Base-by-base conservation (phyloP, 2,113 vertebrate genomes). In the Sardina pilchardus region DNA sequence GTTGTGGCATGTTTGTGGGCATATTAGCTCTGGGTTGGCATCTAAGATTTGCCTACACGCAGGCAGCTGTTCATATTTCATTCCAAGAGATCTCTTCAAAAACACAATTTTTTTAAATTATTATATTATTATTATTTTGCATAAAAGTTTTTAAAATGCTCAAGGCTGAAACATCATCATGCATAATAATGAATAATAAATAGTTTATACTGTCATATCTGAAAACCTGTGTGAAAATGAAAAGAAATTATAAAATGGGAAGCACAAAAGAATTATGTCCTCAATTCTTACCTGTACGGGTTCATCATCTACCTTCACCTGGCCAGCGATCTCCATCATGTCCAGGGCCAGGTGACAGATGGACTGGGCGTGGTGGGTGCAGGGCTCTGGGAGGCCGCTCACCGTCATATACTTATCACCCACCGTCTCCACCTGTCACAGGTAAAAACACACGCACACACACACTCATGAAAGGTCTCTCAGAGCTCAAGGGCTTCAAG, bases 391-490 rank as follows among this genome's bases (percentile, higher is more conserved):
- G 7, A 99, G 95, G 67, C 98, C 98, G 80, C 98, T 99, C 90
- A 99, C 98, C 0, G 98, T 99, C 98, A 99, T 99, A 81, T 99
- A 99, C 87, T 99, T 99, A 91, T 99, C 98, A 6, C 98, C 98
- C 50, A 99, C 98, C 0, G 98, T 99, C 93, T 99, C 98, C 94
- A 99, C 98, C 98, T 99, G 91, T 30, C 50, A 82, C 82, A 86
- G 0, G 87, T 88, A 6, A 75, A 83, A 43, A 82, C 34, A 81
- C 81, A 30, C 84, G n/a, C n/a, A 26, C 34, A 59, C 50, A 47
- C 24, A 34, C 59, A 84, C 39, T 1, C 21, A 30, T 53, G 39
- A 42, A 42, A 42, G 39, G 39, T 4, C 39, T 42, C 39, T 42
- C n/a, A 16, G 45, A 50, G n/a, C 19, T 48, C 12, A 47, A 47